Evolutionary conservation across 1,140 invertebrate species (phyloP).

Genomic region (Cyphomyrmex costatus): DNA sequence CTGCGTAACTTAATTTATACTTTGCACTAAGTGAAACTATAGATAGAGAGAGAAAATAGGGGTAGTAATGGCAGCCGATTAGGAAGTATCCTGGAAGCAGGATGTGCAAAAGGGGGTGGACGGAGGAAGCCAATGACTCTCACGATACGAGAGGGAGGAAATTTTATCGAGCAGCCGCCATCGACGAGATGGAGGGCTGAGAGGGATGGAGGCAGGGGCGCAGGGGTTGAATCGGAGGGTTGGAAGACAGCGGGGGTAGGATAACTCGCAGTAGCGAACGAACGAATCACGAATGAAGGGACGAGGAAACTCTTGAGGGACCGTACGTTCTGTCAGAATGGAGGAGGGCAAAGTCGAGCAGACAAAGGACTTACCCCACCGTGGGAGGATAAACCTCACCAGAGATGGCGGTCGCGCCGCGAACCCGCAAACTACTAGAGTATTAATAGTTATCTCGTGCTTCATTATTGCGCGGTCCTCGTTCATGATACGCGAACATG

Average conservation of each 20-base stretch:
- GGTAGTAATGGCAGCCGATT: slow-evolving; percentile 65
- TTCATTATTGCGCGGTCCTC: slow-evolving; percentile 73
- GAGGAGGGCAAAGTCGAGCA: slow-evolving; percentile 61
- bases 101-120: slow-evolving; percentile 47
- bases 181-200: slow-evolving; percentile 59
- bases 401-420: slow-evolving; percentile 75
- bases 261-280: slow-evolving; percentile 34
- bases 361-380: slow-evolving; percentile 71
- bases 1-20: slow-evolving; percentile 58
- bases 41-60: slow-evolving; percentile 55
- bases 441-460: slow-evolving; percentile 76
- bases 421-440: slow-evolving; percentile 77
- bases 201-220: slow-evolving; percentile 43
- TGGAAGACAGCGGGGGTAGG: slow-evolving; percentile 44
- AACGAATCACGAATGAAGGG: slow-evolving; percentile 41
- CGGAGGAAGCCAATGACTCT: slow-evolving; percentile 60
- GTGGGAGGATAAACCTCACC: slow-evolving; percentile 66
- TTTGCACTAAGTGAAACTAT: slow-evolving; percentile 52
- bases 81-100: slow-evolving; percentile 54
- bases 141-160: slow-evolving; percentile 58
- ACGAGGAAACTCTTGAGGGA: slow-evolving; percentile 44
- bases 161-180: slow-evolving; percentile 67
- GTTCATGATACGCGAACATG: slow-evolving; percentile 51
- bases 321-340: slow-evolving; percentile 39
- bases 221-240: slow-evolving; percentile 47